These are phyloP conservation scores for Eristalis arbustorum DNA, from an alignment of 2,888 invertebrate genomes.

Conservation along the genomic window DNA sequence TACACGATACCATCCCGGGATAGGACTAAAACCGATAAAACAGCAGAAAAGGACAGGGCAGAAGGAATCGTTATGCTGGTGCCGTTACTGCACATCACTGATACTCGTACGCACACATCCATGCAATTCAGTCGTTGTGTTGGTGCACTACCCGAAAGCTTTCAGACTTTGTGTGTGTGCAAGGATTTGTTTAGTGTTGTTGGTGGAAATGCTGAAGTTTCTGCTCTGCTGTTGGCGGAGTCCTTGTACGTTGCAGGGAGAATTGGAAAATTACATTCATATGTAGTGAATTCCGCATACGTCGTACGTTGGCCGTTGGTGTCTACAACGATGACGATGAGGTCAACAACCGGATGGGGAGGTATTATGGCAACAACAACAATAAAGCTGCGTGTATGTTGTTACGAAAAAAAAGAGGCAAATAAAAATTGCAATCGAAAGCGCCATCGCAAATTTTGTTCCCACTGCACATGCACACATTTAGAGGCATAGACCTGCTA, in stretches of 20 bases:
- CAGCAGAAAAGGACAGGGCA: conserved; percentile 67
- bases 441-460: conserved; percentile 64
- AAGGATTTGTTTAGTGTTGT: conserved; percentile 48
- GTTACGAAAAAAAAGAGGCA: not conserved
- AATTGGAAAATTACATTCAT: conserved; percentile 57
- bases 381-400: conserved; percentile 13
- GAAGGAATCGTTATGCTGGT: conserved; percentile 62
- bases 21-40: conserved; percentile 78
- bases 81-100: conserved; percentile 57
- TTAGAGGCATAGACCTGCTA: not conserved
- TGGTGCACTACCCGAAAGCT: conserved; percentile 51
- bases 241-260: conserved; percentile 39
- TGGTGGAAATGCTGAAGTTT: conserved; percentile 1
- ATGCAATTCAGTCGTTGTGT: not conserved
- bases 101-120: conserved; percentile 17
- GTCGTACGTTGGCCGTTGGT: conserved; percentile 20
- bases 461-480: conserved; percentile 43
- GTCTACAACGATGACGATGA: conserved; percentile 43
- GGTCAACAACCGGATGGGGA: conserved; percentile 68
- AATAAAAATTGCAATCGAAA: conserved; percentile 62
- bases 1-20: conserved; percentile 80
- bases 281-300: conserved; percentile 59
- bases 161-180: conserved; percentile 44
- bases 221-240: conserved; percentile 3
- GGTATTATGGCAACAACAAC: conserved; percentile 56